Evolutionary conservation across 2,888 invertebrate genomes (phyloP).

Genomic region (Coronaproctus castanopsis): DNA sequence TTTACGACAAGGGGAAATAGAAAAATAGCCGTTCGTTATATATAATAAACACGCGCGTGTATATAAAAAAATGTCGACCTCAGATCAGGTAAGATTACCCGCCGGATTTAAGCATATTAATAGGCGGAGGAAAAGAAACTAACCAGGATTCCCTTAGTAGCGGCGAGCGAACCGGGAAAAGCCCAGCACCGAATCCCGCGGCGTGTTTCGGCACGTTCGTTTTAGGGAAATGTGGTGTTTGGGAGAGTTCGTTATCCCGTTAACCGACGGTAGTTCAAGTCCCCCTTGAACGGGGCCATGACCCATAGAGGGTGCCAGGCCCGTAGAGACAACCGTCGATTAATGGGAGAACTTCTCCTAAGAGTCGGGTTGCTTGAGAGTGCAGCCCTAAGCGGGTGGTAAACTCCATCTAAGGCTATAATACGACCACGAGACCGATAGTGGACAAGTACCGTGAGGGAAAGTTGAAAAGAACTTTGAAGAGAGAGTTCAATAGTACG

Average conservation of each 20-base stretch:
- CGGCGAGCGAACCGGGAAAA: constrained; percentile 41
- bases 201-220: constrained; percentile 9
- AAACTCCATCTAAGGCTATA: constrained; percentile 37
- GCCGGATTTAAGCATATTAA: constrained; percentile 35
- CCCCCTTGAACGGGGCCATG: constrained; percentile 26
- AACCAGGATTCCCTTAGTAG: constrained; percentile 41
- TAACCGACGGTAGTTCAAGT: constrained; percentile 16
- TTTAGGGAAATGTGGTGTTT: constrained; percentile 19
- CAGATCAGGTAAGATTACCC: constrained; percentile 19
- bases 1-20: too few relatives aligned
- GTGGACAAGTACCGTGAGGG: constrained; percentile 45
- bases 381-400: constrained; percentile 41
- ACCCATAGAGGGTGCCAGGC: constrained; percentile 27
- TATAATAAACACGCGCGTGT: too few relatives aligned
- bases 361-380: constrained; percentile 39
- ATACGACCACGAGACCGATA: constrained; percentile 43
- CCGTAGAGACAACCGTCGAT: constrained; percentile 23
- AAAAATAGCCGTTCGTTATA: too few relatives aligned
- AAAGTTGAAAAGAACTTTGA: constrained; percentile 51
- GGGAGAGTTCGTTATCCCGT: constrained; percentile 17
- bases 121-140: constrained; percentile 51
- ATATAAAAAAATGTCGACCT: constrained; percentile 15
- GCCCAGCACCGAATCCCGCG: constrained; percentile 30
- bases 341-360: constrained; percentile 22
- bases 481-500: constrained; percentile 35